phyloP scores from a whole-genome alignment of 1,140 invertebrate species.

The Cyphomyrmex costatus region DNA sequence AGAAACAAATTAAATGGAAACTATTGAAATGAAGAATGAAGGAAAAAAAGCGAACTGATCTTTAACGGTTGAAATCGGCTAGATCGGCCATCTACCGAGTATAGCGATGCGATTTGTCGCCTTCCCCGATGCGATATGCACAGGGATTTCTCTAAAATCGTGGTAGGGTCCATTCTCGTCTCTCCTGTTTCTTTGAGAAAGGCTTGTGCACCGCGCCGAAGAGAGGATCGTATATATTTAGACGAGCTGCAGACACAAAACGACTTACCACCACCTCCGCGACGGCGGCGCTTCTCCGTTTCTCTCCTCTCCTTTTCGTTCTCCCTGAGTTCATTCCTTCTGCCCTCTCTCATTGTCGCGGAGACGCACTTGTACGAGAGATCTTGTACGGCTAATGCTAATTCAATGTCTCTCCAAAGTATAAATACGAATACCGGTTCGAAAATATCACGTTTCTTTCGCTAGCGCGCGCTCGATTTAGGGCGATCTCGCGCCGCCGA shows the following conservation, averaged over 20 bases:
- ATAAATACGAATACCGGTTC: background rate
- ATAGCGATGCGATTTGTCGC: constrained; percentile 33
- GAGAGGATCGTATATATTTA: constrained; percentile 81
- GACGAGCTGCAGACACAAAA: constrained; percentile 83
- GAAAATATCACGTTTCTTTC: constrained; percentile 1
- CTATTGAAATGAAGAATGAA: background rate
- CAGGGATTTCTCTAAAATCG: constrained; percentile 64
- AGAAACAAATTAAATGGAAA: background rate
- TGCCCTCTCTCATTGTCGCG: constrained; percentile 1
- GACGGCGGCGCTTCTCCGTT: constrained; percentile 63
- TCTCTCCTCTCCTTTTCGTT: constrained; percentile 57
- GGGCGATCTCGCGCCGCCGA: constrained; percentile 32
- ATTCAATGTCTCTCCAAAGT: background rate
- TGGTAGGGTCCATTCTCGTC: constrained; percentile 33
- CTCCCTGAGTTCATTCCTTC: constrained; percentile 28
- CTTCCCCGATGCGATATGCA: background rate
- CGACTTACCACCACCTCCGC: constrained; percentile 80
- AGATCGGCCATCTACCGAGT: background rate
- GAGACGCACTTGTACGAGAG: background rate
- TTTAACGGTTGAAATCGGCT: background rate
- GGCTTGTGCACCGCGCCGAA: constrained; percentile 65
- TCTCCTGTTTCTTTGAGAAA: constrained; percentile 57
- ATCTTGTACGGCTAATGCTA: constrained; percentile 32
- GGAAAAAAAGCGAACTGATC: background rate
- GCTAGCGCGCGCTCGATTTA: no score